Evolutionary conservation across 2,113 vertebrate genomes (phyloP).

Genomic region (Poecile atricapillus): DNA sequence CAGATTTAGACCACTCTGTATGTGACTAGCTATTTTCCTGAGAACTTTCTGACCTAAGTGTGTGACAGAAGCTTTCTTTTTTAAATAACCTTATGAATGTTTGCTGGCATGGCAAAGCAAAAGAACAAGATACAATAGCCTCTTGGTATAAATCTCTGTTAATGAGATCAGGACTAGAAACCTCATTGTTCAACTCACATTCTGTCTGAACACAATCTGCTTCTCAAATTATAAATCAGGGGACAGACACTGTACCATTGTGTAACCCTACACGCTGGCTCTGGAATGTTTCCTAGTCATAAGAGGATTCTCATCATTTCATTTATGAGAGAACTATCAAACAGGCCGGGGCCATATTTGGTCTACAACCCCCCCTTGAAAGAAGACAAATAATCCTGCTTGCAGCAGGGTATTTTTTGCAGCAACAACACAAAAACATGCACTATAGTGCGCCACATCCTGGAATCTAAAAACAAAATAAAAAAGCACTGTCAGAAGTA

Average conservation of each 20-base stretch:
- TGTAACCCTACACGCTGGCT: conserved; percentile 48
- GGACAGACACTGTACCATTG: conserved; percentile 66
- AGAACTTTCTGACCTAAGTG: conserved; percentile 50
- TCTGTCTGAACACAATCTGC: conserved; percentile 61
- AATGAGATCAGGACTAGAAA: conserved; percentile 65
- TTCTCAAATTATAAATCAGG: conserved; percentile 69
- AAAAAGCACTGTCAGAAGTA: neutral
- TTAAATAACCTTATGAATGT: conserved; percentile 52
- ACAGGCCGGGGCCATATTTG: conserved; percentile 41
- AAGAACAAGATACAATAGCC: conserved; percentile 61
- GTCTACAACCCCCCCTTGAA: neutral
- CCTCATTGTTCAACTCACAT: conserved; percentile 59
- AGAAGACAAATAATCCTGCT: neutral
- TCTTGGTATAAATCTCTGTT: conserved; percentile 66
- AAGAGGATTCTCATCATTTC: conserved; percentile 65
- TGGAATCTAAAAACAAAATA: neutral
- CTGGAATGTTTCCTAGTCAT: conserved; percentile 66
- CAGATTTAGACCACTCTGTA: neutral
- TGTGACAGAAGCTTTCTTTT: conserved; percentile 56
- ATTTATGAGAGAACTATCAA: conserved; percentile 33
- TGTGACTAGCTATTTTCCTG: conserved; percentile 36
- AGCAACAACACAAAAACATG: neutral
- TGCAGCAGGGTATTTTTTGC: conserved; percentile 2
- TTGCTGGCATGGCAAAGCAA: conserved; percentile 54
- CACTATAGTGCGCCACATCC: neutral